phyloP scores from a whole-genome alignment of 2,113 vertebrate species.

The Petrocephalus zakoni region DNA sequence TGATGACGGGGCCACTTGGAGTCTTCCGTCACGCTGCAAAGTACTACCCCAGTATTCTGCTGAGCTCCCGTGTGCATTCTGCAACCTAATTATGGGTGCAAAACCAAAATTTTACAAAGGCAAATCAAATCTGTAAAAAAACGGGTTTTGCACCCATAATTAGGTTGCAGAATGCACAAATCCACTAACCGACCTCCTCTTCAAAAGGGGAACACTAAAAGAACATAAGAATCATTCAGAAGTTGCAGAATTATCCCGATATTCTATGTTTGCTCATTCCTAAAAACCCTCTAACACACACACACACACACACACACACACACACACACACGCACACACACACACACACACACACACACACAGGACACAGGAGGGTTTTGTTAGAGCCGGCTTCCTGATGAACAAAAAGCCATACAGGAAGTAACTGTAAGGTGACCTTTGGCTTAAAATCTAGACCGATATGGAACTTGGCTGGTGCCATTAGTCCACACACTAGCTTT shows the following conservation, averaged over 20 bases:
- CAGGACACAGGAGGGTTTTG: background rate
- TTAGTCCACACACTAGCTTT: constrained; percentile 50
- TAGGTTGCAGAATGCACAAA: no score
- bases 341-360: background rate
- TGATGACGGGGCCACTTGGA: background rate
- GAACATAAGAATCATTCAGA: background rate
- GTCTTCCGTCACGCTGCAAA: background rate
- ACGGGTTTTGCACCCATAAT: background rate
- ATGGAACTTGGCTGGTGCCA: constrained; percentile 46
- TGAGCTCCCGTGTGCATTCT: background rate
- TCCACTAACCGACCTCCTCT: background rate
- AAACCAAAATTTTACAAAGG: background rate
- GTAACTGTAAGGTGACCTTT: constrained; percentile 26
- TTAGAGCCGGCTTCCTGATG: background rate
- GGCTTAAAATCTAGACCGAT: constrained; percentile 42
- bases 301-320: no score
- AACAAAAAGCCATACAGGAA: constrained; percentile 37
- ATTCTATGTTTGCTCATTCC: background rate
- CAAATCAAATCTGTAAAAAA: background rate
- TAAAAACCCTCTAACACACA: no score
- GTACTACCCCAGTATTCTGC: background rate
- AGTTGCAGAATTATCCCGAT: background rate
- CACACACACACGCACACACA: no score
- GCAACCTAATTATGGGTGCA: background rate
- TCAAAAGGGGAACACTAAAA: background rate